Evolutionary conservation across 2,113 vertebrate species (phyloP).

Genomic region (Ginglymostoma cirratum): DNA sequence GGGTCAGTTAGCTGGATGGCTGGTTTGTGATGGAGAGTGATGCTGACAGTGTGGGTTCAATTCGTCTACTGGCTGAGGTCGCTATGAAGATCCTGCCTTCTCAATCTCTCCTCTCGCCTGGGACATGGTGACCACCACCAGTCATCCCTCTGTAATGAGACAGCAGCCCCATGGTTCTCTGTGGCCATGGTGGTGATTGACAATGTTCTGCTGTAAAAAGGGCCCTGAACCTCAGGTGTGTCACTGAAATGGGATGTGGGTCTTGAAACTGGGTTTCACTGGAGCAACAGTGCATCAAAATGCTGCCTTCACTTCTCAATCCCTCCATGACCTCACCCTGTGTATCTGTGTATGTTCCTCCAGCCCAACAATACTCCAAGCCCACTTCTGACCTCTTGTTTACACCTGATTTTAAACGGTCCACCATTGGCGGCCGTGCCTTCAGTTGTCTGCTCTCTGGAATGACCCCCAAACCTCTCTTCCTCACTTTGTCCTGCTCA

Average conservation of each 20-base stretch:
- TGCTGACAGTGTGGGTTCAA: no score
- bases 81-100: no score
- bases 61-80: no score
- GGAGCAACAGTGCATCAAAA: neutral
- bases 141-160: no score
- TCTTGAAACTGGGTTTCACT: neutral
- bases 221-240: no score
- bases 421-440: neutral
- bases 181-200: no score
- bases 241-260: neutral
- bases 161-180: no score
- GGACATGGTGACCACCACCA: no score
- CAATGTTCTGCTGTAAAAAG: no score
- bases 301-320: neutral
- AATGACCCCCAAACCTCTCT: neutral
- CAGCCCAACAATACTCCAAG: neutral
- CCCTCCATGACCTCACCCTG: neutral
- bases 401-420: neutral
- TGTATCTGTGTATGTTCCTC: neutral
- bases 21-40: no score
- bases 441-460: neutral
- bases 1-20: no score
- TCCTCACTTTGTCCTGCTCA: neutral
- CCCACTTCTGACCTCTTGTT: neutral
- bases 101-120: no score